phyloP scores from a whole-genome alignment of 2,797 vertebrate genomes.

The Danio aesculapii region DNA sequence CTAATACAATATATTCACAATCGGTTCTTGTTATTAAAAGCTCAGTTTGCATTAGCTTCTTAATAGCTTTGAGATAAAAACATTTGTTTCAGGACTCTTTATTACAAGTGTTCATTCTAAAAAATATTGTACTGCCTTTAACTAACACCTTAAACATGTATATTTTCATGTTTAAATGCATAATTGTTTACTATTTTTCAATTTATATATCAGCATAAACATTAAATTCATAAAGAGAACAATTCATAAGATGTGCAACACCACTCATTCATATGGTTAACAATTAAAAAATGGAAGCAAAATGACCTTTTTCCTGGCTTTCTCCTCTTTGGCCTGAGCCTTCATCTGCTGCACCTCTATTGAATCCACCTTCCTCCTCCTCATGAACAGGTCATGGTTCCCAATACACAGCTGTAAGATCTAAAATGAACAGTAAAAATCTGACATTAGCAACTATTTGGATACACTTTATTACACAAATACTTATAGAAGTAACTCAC shows the following conservation, averaged over 20 bases:
- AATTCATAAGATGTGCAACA: not conserved
- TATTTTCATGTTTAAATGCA: not conserved
- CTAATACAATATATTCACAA: no score
- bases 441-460: not conserved
- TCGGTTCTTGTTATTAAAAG: no score
- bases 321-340: conserved; percentile 92
- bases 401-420: conserved; percentile 92
- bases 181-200: not conserved
- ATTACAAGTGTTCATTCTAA: not conserved
- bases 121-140: not conserved
- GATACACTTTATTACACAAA: not conserved
- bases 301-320: conserved; percentile 91
- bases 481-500: conserved; percentile 71
- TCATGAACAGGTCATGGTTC: conserved; percentile 93
- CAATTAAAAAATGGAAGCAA: not conserved
- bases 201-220: not conserved
- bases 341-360: conserved; percentile 96
- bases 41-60: no score
- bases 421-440: conserved; percentile 54
- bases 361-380: conserved; percentile 91
- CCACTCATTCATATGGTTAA: not conserved
- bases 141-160: not conserved
- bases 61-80: no score
- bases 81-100: no score
- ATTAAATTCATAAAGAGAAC: not conserved